phyloP scores from a whole-genome alignment of 2,888 invertebrate species.

The Bhutanitis thaidina region DNA sequence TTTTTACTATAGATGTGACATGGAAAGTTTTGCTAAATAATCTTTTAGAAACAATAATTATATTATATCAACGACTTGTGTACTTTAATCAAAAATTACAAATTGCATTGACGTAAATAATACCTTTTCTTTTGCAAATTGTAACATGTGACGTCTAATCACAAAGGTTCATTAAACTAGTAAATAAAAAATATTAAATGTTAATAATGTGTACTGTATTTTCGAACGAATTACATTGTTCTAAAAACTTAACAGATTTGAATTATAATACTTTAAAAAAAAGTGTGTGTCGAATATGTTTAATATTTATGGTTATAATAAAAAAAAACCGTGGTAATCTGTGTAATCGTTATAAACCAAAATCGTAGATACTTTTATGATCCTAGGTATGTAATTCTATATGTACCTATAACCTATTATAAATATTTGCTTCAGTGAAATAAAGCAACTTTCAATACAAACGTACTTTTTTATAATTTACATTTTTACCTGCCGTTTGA shows the following conservation, averaged over 20 bases:
- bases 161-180: constrained; percentile 16
- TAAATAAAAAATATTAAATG: constrained; percentile 10
- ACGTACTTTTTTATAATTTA: constrained; percentile 4
- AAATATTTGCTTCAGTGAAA: constrained; percentile 61
- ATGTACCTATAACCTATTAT: constrained; percentile 44
- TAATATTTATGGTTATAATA: constrained; percentile 19
- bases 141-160: constrained; percentile 9
- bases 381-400: constrained; percentile 33
- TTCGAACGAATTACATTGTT: constrained; percentile 12
- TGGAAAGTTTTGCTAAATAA: constrained; percentile 3
- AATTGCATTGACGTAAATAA: constrained; percentile 1
- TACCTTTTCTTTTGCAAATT: constrained; percentile 4
- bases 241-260: constrained; percentile 9
- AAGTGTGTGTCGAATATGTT: constrained; percentile 5
- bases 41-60: neutral
- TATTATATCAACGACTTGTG: neutral
- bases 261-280: constrained; percentile 10
- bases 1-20: constrained; percentile 1
- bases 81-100: neutral
- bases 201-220: constrained; percentile 15
- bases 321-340: constrained; percentile 31
- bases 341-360: constrained; percentile 29
- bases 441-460: constrained; percentile 58
- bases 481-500: neutral
- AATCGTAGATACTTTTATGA: constrained; percentile 26